Base-by-base conservation (phyloP, 2,113 vertebrate species). In the Xenus cinereus region DNA sequence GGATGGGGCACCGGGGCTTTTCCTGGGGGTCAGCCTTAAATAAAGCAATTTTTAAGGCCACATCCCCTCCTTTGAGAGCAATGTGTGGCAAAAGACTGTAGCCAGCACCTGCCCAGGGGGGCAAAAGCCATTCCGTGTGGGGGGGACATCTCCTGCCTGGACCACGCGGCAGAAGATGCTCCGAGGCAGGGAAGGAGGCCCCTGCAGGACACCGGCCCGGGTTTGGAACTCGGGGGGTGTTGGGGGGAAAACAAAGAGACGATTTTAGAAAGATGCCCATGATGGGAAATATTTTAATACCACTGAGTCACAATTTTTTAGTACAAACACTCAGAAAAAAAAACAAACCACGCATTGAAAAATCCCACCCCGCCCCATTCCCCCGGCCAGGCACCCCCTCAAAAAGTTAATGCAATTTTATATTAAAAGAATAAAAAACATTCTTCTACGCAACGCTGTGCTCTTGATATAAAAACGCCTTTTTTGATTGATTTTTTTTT, bases 261-360 rank as follows among this genome's bases (percentile, higher is more conserved):
- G 13, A 24, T 17, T 83, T 81, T 22, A 89, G 64, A 66, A 75
- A 50, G 67, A 54, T 43, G 28, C 24, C n/a, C 41, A 20, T 13
- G 23, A 74, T 15, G 14, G 39, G 80, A 86, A 92, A 81, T 66
- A 73, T 46, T 97, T 97, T 97, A 97, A 96, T 97, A 77, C 9
- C 66, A 57, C 23, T 0, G 5, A 64, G n/a, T 57, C 88, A 82
- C 45, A 43, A 63, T 48, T 93, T 93, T 94, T 95, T 95, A 95
- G 95, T 96, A 97, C 57, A 96, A 94, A 97, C 37, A 26, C 80
- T 35, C 22, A 39, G 33, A 7, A 21, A 35, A 68, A 57, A 59
- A 63, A 60, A 28, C 41, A 39, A 27, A 10, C 45, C 45, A 20
- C 0, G 8, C 39, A 64, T 37, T 89, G 51, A 67, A 91, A 96